Evolutionary conservation across 37 sponge, comb jelly and placozoan genomes (phyloP), one percentile per base, ranked within the genome.

Genomic region (Spongia lamella): DNA sequence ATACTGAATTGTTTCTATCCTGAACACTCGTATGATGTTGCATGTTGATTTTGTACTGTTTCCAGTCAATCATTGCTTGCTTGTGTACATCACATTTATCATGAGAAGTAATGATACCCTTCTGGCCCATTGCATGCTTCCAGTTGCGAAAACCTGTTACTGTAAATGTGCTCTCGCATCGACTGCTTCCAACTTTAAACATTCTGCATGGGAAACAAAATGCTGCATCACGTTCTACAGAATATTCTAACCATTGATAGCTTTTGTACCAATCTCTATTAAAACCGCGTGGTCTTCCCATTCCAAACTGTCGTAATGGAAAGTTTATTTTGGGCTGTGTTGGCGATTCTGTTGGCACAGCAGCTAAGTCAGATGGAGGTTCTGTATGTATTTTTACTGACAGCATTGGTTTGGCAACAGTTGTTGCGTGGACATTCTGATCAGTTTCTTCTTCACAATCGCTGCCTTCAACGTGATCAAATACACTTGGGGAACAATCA

Each of bases 131-230:
- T 14, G 79, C 79, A 67, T 78, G 79, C 40, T 78, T 78, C 68
- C 68, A 78, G 33, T 66, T 68, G 39, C 33, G 35, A 68, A 69
- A 79, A 40, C 80, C 62, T 29, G 14, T 52, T 19, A 35, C 13
- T 1, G 68, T 78, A 27, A 78, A 70, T 2, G 66, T 38, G 11
- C n/a, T n/a, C n/a, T n/a, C n/a, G n/a, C n/a, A 17, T 19, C 34
- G 2, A 27, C 73, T 32, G 39, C 20, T 47, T 24, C 25, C 52
- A 64, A 27, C 13, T 20, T 49, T 35, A 79, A 79, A 79, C 4
- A 70, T 50, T n/a, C 71, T 3, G 60, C 70, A 79, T 39, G 71
- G 62, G 31, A 60, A 79, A 63, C 80, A 79, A 79, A 79, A 79
- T 55, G 51, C 70, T 38, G 80, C 80, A 58, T 79, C 71, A 29